Base-by-base conservation (phyloP, 2,888 invertebrate genomes). In the Adelphocoris suturalis region DNA sequence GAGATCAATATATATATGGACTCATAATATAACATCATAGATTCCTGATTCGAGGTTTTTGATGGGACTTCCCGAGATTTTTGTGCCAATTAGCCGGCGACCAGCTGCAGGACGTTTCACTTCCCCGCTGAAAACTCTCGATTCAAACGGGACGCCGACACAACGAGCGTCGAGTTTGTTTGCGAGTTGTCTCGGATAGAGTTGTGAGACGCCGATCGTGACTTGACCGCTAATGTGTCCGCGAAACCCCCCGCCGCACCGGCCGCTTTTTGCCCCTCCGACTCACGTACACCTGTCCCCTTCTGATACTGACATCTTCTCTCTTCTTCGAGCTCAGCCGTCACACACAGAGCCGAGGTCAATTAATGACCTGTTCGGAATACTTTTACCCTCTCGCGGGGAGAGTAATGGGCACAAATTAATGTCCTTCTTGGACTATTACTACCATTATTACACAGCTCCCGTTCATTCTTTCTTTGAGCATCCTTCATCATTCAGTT, bases 181-280 rank as follows among this genome's bases (percentile, higher is more conserved):
- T 55, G 86, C 85, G 57, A 85, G 57, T 82, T 52, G 82, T 88
- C 88, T 88, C 80, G 23, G 78, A 88, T 88, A 80, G 80, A 88
- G 88, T 88, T 88, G 88, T 88, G 88, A 88, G 88, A 88, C 80
- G 48, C 16, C 9, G 48, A 78, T 88, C 88, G 88, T 88, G 88
- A 88, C 88, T 88, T 88, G 88, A 80, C 88, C 88, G 23, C 88
- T 88, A 82, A 82, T 82, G 82, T 82, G 82, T 82, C 82, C 82
- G 82, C 47, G 82, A 68, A 68, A 5, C 68, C 68, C 48, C 23
- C 27, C 82, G 47, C 55, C 12, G 82, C 47, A 81, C n/a, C 57
- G 47, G 37, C n/a, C 80, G 46, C 80, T 82, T 82, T 82, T 82
- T 82, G 82, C 23, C 19, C 85, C 86, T 37, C 75, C 86, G 61